phyloP scores from a whole-genome alignment of 1,140 invertebrate species.

The Caerostris extrusa region DNA sequence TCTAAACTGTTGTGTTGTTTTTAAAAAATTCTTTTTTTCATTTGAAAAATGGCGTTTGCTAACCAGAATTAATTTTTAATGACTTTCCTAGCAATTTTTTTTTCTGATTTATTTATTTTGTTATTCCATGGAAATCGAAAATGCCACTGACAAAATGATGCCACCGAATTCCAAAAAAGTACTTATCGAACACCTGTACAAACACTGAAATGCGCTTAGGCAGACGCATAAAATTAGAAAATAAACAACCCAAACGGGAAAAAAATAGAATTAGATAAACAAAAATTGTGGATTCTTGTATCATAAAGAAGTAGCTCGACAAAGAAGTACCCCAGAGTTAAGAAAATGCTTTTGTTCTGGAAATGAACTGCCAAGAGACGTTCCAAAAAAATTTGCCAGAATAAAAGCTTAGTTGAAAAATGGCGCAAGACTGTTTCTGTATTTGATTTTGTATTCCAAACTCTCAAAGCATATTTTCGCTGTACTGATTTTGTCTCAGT shows the following conservation, averaged over 20 bases:
- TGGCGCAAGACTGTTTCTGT: neutral
- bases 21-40: too few relatives aligned
- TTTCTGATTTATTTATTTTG: neutral
- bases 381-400: neutral
- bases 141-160: neutral
- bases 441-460: neutral
- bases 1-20: too few relatives aligned
- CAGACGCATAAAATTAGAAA: slow-evolving; percentile 22
- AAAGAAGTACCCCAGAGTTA: neutral
- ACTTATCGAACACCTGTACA: neutral
- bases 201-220: neutral
- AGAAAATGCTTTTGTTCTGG: slow-evolving; percentile 5
- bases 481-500: too few relatives aligned
- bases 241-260: slow-evolving; percentile 18
- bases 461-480: neutral
- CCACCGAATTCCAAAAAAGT: neutral
- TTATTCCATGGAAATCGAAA: neutral
- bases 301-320: neutral
- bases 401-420: neutral
- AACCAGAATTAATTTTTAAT: too few relatives aligned
- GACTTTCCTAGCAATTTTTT: too few relatives aligned
- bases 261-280: slow-evolving; percentile 16
- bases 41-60: too few relatives aligned
- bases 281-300: neutral
- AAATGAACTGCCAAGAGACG: neutral